These are phyloP conservation scores for Furcula furcula DNA, from an alignment of 2,888 invertebrate species.

Conservation along the genomic window DNA sequence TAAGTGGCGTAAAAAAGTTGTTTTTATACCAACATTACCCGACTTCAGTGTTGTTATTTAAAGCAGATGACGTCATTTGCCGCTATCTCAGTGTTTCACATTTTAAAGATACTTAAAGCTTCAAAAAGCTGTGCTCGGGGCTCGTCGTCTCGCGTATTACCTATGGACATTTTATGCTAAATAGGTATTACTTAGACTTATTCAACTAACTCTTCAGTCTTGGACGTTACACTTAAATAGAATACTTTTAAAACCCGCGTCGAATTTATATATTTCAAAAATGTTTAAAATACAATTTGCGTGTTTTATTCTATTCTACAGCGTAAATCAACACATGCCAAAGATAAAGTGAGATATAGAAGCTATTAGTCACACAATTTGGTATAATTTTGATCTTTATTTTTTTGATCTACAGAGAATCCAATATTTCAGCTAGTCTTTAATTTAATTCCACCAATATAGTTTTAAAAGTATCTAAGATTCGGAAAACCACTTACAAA, in stretches of 20 bases:
- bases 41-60: neutral
- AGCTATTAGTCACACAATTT: conserved; percentile 12
- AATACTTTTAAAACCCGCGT: conserved; percentile 79
- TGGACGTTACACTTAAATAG: conserved; percentile 81
- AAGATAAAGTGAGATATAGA: conserved; percentile 14
- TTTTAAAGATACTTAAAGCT: conserved; percentile 29
- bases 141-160: conserved; percentile 58
- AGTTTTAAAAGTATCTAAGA: conserved; percentile 52
- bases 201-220: conserved; percentile 80
- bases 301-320: conserved; percentile 34
- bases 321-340: conserved; percentile 43
- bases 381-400: conserved; percentile 5
- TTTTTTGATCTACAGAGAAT: conserved; percentile 6
- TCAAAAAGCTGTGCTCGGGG: conserved; percentile 37
- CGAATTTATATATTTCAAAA: conserved; percentile 61
- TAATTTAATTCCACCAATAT: conserved; percentile 20
- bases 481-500: conserved; percentile 63
- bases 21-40: too few relatives aligned
- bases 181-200: conserved; percentile 78
- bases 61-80: neutral
- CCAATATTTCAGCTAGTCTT: conserved; percentile 21
- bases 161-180: conserved; percentile 79
- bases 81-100: conserved; percentile 25
- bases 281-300: conserved; percentile 45
- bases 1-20: too few relatives aligned